Base-by-base conservation (phyloP, 2,113 vertebrate genomes). In the Channa maculata region DNA sequence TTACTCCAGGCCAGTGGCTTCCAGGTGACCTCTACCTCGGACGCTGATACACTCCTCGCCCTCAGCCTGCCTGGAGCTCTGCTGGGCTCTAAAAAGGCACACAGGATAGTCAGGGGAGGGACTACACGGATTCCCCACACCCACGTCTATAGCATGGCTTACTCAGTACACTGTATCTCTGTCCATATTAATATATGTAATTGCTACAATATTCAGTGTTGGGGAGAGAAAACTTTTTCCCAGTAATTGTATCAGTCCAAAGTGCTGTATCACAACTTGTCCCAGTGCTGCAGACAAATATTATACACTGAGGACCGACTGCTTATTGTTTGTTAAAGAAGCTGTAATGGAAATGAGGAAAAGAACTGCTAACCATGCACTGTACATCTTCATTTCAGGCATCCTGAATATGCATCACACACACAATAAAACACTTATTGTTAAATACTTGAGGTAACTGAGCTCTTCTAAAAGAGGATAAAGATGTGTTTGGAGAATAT, bases 21-120 rank as follows among this genome's bases (percentile, higher is more conserved):
- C 97, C 97, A 99, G 77, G 95, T 96, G 59, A 98, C 95, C 91
- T 97, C 96, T 0, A 97, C 89, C 2, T 97, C 96, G 0, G 96
- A 95, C 0, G 97, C 96, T 37, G 97, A 98, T 45, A 98, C 85
- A 45, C 97, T 98, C 84, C 91, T 95, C 45, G 94, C 96, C 52
- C 92, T 91, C 68, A 98, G 90, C 9, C 92, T 92, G 72, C 91
- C 92, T 0, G 97, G 97, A 64, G 96, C 94, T 84, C 90, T 96
- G 11, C 89, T 93, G 1, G 97, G 97, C 89, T 99, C 97, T 99
- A 89, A 74, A 57, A 73, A 24, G n/a, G 65, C 78, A 85, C 52
- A 75, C 43, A 81, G 61, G 57, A 61, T 3, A 8, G 53, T 48
- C 51, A 60, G 58, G 12, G 76, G 46, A 51, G 5, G 67, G n/a